phyloP scores from a whole-genome alignment of 2,113 vertebrate species.

The Chaenocephalus aceratus region DNA sequence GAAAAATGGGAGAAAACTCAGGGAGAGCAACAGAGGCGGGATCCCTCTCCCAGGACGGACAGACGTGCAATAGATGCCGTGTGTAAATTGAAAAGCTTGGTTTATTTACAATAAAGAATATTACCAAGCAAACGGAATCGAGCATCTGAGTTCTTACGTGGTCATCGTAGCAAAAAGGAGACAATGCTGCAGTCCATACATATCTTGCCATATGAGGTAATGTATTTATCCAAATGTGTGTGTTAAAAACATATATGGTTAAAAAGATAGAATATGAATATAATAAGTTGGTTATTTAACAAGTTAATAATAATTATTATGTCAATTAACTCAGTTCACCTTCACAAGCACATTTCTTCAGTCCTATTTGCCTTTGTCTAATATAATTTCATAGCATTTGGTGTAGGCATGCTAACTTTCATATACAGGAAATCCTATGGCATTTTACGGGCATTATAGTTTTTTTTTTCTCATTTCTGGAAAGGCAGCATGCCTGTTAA shows the following conservation, averaged over 20 bases:
- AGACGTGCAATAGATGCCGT: too few relatives aligned
- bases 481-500: slow-evolving; percentile 11
- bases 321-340: not conserved
- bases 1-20: too few relatives aligned
- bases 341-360: not conserved
- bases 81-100: too few relatives aligned
- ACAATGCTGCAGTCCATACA: not conserved
- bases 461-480: not conserved
- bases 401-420: not conserved
- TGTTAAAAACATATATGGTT: not conserved
- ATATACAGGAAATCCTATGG: slow-evolving; percentile 5
- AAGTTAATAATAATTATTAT: not conserved
- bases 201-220: not conserved
- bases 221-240: not conserved
- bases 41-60: too few relatives aligned
- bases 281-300: too few relatives aligned
- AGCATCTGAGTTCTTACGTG: too few relatives aligned
- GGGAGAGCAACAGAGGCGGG: too few relatives aligned
- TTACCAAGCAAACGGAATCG: too few relatives aligned
- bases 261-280: too few relatives aligned
- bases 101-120: too few relatives aligned
- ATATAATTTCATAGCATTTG: not conserved
- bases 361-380: not conserved
- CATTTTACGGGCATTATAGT: not conserved
- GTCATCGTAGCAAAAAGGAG: too few relatives aligned